Evolutionary conservation across 2,113 vertebrate species (phyloP), one percentile per base, ranked within the genome.

Genomic region (Sminthopsis crassicaudata): DNA sequence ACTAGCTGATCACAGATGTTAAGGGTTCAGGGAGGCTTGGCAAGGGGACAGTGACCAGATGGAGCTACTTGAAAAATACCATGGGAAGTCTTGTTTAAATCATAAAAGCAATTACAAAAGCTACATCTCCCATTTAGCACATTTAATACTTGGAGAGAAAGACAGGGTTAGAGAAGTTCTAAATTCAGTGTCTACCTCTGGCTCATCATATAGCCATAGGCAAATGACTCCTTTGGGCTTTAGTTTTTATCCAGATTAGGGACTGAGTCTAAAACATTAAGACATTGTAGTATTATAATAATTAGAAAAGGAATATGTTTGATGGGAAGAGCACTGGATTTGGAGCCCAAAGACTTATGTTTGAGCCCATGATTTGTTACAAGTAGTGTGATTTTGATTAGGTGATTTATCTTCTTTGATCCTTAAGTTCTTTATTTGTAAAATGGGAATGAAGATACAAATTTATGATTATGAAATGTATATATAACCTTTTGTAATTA

Each of bases 1-100:
- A 19, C 52, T 27, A 93, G 91, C 57, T 94, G 42, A 0, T 93
- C 94, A 50, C 92, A 89, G 95, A 89, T 94, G 57, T 95, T 90
- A 23, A n/a, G 46, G 27, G 46, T 92, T 42, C n/a, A 27, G 52
- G 60, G 90, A 92, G 91, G 55, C 92, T 48, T 25, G 60, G 92
- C 93, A 57, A 24, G 0, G 0, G 42, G 48, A 30, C 27, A 91
- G 30, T 22, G 53, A 46, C 55, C 94, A 93, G 95, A 90, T 53
- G 90, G 94, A 91, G 89, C 89, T 90, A 26, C 89, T 90, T 90
- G 24, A 90, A 50, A 50, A 94, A 55, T 7, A 11, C 53, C 26
- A 51, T n/a, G 48, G 90, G 95, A n/a, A 52, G 26, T 27, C 89
- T 90, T 53, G 76, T 48, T 76, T 53, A 67, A 55, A 91, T 42